Evolutionary conservation across 1,140 invertebrate species (phyloP), one percentile per base, ranked within the genome.

Genomic region (Thereuonema tuberculata): DNA sequence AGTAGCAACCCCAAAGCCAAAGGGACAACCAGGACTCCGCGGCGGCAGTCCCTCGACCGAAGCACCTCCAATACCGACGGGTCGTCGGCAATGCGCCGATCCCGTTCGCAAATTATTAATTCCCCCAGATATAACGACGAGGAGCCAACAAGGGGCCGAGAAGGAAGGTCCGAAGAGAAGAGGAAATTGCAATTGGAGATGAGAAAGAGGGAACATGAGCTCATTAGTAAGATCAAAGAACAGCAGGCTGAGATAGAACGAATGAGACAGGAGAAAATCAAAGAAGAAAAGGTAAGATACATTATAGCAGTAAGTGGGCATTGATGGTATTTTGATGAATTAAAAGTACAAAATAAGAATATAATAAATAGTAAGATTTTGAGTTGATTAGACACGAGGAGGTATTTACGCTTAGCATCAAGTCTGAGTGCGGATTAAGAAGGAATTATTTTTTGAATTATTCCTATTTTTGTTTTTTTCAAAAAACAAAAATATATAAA

Each of bases 71-170:
- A 37, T 50, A 1, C 20, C 58, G 24, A 62, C 52, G 58, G n/a
- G 62, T 62, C 53, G 59, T 64, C 17, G 61, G 61, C 2, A 58
- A 57, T 66, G 53, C 63, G 63, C 31, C 37, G 53, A 5, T 55
- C 53, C 17, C 25, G 27, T 60, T 56, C 60, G 60, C 15, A 63
- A 59, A 46, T 64, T 54, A 26, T 62, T 59, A 27, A 59, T 56
- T 12, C 56, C 29, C 48, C 55, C 43, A 50, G 55, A 53, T 56
- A 52, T 37, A 62, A 56, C 49, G 59, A 56, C 14, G 57, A 47
- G n/a, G 60, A 67, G 70, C 61, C 69, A 68, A 61, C 65, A 66
- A 48, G 59, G 58, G 52, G 65, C 62, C n/a, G 59, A 61, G 49
- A 66, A 62, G 57, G 66, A 64, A 3, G 28, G 1, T 37, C 60